Base-by-base conservation (phyloP, 2,888 invertebrate genomes). In the Amitus sp. region DNA sequence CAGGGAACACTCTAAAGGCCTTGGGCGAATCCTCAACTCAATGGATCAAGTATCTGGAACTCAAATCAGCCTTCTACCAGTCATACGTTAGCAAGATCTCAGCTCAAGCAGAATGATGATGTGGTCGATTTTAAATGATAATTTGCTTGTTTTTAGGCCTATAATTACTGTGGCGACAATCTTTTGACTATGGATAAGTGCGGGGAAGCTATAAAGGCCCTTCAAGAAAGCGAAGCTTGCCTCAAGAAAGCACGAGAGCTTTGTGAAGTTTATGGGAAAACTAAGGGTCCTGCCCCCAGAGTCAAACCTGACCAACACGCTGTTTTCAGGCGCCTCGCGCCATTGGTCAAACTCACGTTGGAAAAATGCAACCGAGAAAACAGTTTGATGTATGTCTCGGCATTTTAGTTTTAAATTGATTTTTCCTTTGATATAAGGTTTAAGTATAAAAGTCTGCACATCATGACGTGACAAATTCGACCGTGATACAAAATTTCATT, bases 341-440 rank as follows among this genome's bases (percentile, higher is more conserved):
- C 87, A 12, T 76, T 85, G 45, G 82, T 89, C 12, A 84, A 84
- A 61, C 75, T 86, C 33, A 87, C 86, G 6, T 76, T 89, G 50
- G 88, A 88, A 59, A 89, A 89, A 73, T 88, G 88, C 75, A 85
- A 87, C 67, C 76, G 88, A 53, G 88, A 89, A 77, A 89, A 89
- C 76, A 86, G 87, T 52, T 84, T 89, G 63, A 89, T 89, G 87
- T 88, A 75, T 82, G 85, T 77, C 42, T 23, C n/a, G n/a, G n/a
- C n/a, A n/a, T n/a, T n/a, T n/a, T n/a, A n/a, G n/a, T n/a, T n/a
- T n/a, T n/a, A n/a, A n/a, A n/a, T n/a, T n/a, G n/a, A n/a, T n/a
- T n/a, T n/a, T n/a, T n/a, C n/a, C n/a, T n/a, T n/a, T n/a, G n/a
- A n/a, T n/a, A n/a, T n/a, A n/a, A n/a, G n/a, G n/a, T n/a, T n/a